Conservation (phyloP, 2,113 vertebrate genomes). For the Bujurquina vittata region DNA sequence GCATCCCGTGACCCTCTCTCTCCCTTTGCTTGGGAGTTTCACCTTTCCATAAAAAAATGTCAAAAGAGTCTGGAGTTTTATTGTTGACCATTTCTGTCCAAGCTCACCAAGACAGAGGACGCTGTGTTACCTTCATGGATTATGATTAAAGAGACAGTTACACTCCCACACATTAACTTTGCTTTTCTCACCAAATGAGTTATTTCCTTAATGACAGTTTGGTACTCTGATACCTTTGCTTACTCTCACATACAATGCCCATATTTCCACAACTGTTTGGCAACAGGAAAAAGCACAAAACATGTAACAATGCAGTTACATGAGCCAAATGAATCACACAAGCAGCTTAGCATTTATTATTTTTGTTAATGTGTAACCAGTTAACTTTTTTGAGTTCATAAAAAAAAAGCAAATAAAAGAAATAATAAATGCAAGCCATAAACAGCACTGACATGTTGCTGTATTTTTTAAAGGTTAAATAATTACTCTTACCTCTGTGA, state of each 20-base stretch:
- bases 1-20: constrained; percentile 53
- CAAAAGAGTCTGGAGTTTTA: background rate
- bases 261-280: background rate
- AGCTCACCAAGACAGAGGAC: background rate
- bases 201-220: constrained; percentile 5
- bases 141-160: background rate
- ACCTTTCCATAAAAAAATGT: constrained; percentile 39
- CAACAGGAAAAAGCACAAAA: background rate
- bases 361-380: background rate
- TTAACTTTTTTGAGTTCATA: background rate
- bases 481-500: constrained; percentile 62
- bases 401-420: background rate
- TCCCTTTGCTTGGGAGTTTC: constrained; percentile 26
- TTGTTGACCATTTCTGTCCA: background rate
- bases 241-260: background rate
- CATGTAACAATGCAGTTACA: background rate
- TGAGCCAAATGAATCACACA: background rate
- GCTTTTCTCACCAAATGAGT: background rate
- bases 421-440: background rate
- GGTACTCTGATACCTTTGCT: background rate
- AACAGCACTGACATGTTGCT: background rate
- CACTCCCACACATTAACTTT: background rate
- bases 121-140: background rate
- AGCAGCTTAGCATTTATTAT: background rate
- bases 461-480: background rate